Evolutionary conservation across 2,113 vertebrate species (phyloP).

Genomic region (Platysternon megacephalum): DNA sequence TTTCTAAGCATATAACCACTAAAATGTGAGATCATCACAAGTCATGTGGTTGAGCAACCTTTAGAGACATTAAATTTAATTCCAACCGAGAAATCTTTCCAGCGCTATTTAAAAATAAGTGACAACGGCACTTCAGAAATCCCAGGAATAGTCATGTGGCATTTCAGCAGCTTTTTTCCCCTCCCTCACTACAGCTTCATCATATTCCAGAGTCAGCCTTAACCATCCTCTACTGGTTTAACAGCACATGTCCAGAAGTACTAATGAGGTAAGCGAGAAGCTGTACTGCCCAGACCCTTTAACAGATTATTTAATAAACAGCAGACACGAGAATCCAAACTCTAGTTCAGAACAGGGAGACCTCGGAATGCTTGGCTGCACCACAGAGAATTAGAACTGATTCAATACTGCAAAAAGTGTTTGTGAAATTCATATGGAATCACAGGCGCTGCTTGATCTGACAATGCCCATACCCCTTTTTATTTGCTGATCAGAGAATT

Average conservation of each 20-base stretch:
- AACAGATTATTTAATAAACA: neutral
- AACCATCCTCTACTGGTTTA: neutral
- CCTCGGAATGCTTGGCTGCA: neutral
- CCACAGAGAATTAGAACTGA: neutral
- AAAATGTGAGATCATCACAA: constrained; percentile 1
- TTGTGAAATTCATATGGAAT: neutral
- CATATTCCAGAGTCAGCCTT: neutral
- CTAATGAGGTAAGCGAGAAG: neutral
- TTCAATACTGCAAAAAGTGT: neutral
- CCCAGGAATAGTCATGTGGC: neutral
- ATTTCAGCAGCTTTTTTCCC: neutral
- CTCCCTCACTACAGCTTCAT: neutral
- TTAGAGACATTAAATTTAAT: neutral
- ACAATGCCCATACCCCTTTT: neutral
- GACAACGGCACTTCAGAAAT: neutral
- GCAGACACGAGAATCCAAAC: neutral
- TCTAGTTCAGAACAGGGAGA: constrained; percentile 7
- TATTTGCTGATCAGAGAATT: neutral
- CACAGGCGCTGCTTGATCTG: neutral
- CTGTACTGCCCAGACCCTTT: neutral
- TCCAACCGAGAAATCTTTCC: neutral
- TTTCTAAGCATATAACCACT: neutral
- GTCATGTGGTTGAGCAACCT: neutral
- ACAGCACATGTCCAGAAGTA: neutral
- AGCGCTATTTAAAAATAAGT: neutral